A percentile compares a stretch with the other conserved stretches of the same genome.
Conservation (phyloP, 2,113 vertebrate genomes). For the Gila orcuttii region DNA sequence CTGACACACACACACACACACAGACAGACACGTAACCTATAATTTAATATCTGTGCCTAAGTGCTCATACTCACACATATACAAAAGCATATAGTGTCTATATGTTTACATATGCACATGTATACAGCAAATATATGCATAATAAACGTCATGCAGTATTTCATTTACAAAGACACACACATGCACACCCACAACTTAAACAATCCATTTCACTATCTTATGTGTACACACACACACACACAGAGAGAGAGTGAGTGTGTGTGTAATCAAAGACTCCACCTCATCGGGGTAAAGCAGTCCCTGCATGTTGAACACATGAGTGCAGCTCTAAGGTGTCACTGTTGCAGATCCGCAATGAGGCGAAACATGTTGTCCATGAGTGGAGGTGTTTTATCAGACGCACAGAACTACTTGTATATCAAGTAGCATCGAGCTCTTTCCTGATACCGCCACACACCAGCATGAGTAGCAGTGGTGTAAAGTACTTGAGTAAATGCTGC, state of each 20-base stretch:
- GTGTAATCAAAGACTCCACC: conserved; percentile 54
- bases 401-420: conserved; percentile 19
- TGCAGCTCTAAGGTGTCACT: conserved; percentile 30
- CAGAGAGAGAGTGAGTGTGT: neutral
- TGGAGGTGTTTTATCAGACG: conserved; percentile 49
- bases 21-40: neutral
- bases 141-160: neutral
- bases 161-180: neutral
- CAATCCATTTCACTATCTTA: neutral
- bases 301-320: conserved; percentile 43
- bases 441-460: neutral
- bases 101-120: neutral
- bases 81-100: neutral
- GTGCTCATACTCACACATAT: conserved; percentile 1
- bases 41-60: neutral
- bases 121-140: neutral
- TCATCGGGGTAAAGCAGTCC: conserved; percentile 57
- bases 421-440: conserved; percentile 19
- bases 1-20: conserved; percentile 5
- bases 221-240: neutral
- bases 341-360: conserved; percentile 62
- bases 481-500: too few relatives aligned
- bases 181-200: neutral
- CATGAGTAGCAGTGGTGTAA: too few relatives aligned
- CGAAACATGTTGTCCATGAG: conserved; percentile 55